phyloP scores from a whole-genome alignment of 1,140 invertebrate species.

The Pseudomyrmex flavicornis region DNA sequence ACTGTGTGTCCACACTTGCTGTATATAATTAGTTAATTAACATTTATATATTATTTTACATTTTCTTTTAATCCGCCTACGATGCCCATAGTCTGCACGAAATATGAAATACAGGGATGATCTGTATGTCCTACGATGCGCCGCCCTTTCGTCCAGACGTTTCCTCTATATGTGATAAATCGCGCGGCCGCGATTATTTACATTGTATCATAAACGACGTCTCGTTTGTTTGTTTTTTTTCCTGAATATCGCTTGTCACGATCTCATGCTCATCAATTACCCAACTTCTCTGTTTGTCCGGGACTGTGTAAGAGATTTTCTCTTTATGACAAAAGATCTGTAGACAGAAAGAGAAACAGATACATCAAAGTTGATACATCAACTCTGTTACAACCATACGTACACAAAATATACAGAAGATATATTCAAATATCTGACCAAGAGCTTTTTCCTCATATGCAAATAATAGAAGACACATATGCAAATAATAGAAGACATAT shows the following conservation, averaged over 20 bases:
- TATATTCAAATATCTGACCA: neutral
- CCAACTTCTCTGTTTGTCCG: conserved; percentile 61
- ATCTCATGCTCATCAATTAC: conserved; percentile 70
- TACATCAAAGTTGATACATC: neutral
- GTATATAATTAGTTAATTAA: conserved; percentile 78
- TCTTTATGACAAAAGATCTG: conserved; percentile 84
- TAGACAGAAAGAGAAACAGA: conserved; percentile 62
- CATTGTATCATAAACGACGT: conserved; percentile 79
- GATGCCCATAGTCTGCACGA: conserved; percentile 66
- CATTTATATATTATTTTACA: conserved; percentile 82
- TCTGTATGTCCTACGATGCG: conserved; percentile 32
- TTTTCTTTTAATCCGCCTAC: conserved; percentile 64
- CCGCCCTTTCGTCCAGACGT: conserved; percentile 71
- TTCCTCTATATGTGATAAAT: conserved; percentile 74
- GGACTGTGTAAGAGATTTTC: conserved; percentile 58
- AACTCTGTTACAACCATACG: too few species aligned
- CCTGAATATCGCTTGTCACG: conserved; percentile 69
- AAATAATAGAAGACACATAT: too few species aligned
- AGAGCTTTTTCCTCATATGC: too few species aligned
- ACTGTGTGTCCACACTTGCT: conserved; percentile 77
- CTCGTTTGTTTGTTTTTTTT: conserved; percentile 40
- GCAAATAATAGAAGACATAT: neutral
- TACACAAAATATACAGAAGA: neutral
- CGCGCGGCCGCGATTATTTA: conserved; percentile 78
- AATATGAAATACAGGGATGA: conserved; percentile 2